Evolutionary conservation across 2,797 vertebrate species (phyloP), one percentile per base, ranked within the genome.

Genomic region (Anabas testudineus): DNA sequence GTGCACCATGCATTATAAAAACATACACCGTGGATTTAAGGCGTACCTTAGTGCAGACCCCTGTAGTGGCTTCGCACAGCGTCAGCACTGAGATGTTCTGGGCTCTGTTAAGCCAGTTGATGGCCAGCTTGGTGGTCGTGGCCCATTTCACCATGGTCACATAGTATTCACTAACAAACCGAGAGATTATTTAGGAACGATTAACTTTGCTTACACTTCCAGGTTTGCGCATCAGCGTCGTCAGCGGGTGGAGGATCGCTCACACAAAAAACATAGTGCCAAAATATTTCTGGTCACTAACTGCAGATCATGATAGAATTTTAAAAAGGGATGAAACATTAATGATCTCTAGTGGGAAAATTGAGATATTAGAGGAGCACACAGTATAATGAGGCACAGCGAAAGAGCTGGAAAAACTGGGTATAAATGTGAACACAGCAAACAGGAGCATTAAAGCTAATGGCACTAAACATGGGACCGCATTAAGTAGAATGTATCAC

Each of bases 121-220:
- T 96, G 8, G 97, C 97, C 79, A 99, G 95, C 82, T 97, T 99
- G 74, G 97, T 99, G 86, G 94, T 97, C 58, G 97, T 98, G 60
- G 97, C 97, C 98, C 98, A 99, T 42, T 97, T 98, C 82, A 99
- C 98, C 97, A 99, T 98, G 70, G 96, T 99, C 71, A 99, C 94
- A 55, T 99, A 99, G 86, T 95, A 95, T 71, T 99, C 97, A 49
- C 96, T 98, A 82, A 18, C 22, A 78, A 53, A 88, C 16, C 78
- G 21, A 49, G 18, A 36, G 30, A 42, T 10, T 0, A 39, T 34
- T 7, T 24, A 46, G 43, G 0, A 7, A 13, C 1, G 0, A 46
- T 10, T 16, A n/a, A n/a, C 12, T 36, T 13, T 1, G 5, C 34
- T 58, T 62, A 28, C 3, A 43, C 15, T 15, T 7, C 5, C 1